Evolutionary conservation across 2,797 vertebrate species (phyloP), one percentile per base, ranked within the genome.

Genomic region (Allobates femoralis): DNA sequence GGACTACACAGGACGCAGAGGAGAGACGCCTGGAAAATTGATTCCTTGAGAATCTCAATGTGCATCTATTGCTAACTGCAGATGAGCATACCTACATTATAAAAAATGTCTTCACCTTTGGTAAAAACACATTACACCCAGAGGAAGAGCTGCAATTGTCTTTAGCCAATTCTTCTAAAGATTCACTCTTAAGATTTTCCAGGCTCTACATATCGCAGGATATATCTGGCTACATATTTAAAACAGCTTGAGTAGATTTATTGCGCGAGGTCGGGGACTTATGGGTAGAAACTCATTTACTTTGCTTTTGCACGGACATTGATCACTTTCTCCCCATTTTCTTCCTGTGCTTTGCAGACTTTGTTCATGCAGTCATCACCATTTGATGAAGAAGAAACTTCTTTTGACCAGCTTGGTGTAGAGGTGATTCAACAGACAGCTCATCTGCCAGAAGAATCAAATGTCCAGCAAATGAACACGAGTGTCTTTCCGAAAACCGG

Each of bases 341-440:
- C 3, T 51, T 28, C 7, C 18, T 28, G 23, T 37, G n/a, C 34
- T n/a, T 37, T n/a, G 8, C 56, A 83, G 81, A 62, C 28, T 28
- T 60, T 46, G 56, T 19, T 62, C 37, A 41, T 50, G 18, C 69
- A 74, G 34, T 41, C 21, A 21, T 37, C 34, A 26, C 15, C 55
- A 26, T 28, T 8, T 28, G 51, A 58, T 46, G 81, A 83, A 75
- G 79, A 81, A 11, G 41, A 77, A 16, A 50, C 34, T 26, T 41
- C 15, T 14, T 46, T 37, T 41, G 34, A 41, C n/a, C 41, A 56
- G 26, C 34, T 6, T 28, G 55, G 26, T 46, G 37, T 83, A 55
- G 81, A 83, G 55, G 81, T 75, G 55, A 83, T 51, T 56, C 50
- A 55, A 55, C 66, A 41, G 23, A 23, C 28, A 34, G 11, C 15